These are phyloP conservation scores for Dermatophagoides farinae DNA, from an alignment of 1,140 invertebrate species.

Conservation along the genomic window DNA sequence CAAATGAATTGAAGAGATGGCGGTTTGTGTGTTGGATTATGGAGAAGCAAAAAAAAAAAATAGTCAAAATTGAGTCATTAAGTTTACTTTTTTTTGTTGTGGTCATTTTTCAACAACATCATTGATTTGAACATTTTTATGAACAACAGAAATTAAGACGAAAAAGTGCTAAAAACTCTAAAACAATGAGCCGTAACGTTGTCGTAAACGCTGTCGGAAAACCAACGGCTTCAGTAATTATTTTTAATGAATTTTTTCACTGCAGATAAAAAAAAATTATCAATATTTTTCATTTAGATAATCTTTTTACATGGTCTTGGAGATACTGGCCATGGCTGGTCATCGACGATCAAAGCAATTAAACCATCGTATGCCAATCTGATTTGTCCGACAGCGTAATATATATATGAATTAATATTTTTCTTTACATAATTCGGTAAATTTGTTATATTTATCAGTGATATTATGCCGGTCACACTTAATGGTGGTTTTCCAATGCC, in stretches of 20 bases:
- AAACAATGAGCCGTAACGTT: conserved; percentile 10
- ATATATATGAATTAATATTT: too few species aligned
- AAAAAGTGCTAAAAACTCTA: not conserved
- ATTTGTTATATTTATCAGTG: conserved; percentile 29
- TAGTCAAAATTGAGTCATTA: too few species aligned
- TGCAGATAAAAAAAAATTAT: not conserved
- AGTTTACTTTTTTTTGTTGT: too few species aligned
- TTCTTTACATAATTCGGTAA: not conserved
- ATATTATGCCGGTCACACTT: conserved; percentile 69
- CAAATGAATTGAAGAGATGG: not conserved
- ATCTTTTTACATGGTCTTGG: conserved; percentile 39
- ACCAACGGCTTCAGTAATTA: conserved; percentile 19
- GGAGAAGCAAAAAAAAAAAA: too few species aligned
- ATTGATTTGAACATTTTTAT: too few species aligned
- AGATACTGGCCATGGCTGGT: conserved; percentile 63
- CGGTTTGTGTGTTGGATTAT: not conserved
- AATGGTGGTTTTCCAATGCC: conserved; percentile 85
- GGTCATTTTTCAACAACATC: too few species aligned
- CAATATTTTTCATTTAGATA: conserved; percentile 24
- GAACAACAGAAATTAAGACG: too few species aligned
- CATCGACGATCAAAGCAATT: conserved; percentile 52
- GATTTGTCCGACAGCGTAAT: conserved; percentile 80
- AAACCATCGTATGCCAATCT: conserved; percentile 66
- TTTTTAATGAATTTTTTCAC: not conserved
- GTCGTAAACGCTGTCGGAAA: conserved; percentile 16